Conservation (phyloP, 2,888 invertebrate genomes). For the Synergus laeviventris region DNA sequence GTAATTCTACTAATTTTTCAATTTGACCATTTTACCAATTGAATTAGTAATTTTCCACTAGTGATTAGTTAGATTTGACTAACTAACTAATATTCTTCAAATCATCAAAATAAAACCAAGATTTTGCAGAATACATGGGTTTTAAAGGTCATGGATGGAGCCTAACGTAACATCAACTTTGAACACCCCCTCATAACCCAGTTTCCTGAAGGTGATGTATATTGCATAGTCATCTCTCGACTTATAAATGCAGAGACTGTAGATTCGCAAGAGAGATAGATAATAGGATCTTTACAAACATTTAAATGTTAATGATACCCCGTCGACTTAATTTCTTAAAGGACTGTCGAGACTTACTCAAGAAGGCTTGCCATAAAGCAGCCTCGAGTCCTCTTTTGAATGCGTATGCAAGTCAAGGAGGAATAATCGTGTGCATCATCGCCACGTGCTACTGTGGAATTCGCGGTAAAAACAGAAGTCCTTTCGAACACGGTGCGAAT, state of each 20-base stretch:
- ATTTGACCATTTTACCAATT: too few relatives aligned
- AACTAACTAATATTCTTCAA: too few relatives aligned
- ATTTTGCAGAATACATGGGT: too few relatives aligned
- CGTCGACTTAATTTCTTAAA: constrained; percentile 2
- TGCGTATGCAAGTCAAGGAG: constrained; percentile 20
- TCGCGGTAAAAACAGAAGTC: constrained; percentile 19
- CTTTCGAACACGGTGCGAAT: constrained; percentile 15
- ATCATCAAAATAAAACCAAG: too few relatives aligned
- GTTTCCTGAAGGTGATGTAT: background rate
- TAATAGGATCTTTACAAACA: background rate
- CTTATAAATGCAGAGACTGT: background rate
- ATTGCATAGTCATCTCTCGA: background rate
- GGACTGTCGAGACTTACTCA: background rate
- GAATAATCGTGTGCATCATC: constrained; percentile 17
- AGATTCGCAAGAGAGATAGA: background rate
- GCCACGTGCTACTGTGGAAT: constrained; percentile 13
- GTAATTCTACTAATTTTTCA: too few relatives aligned
- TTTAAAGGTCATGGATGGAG: too few relatives aligned
- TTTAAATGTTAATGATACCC: constrained; percentile 9
- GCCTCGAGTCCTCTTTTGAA: background rate
- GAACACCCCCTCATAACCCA: background rate
- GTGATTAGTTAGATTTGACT: too few relatives aligned
- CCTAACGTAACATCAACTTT: too few relatives aligned
- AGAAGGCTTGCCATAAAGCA: background rate
- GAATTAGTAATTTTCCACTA: too few relatives aligned